Evolutionary conservation across 2,113 vertebrate genomes (phyloP).

Genomic region (Excalfactoria chinensis): DNA sequence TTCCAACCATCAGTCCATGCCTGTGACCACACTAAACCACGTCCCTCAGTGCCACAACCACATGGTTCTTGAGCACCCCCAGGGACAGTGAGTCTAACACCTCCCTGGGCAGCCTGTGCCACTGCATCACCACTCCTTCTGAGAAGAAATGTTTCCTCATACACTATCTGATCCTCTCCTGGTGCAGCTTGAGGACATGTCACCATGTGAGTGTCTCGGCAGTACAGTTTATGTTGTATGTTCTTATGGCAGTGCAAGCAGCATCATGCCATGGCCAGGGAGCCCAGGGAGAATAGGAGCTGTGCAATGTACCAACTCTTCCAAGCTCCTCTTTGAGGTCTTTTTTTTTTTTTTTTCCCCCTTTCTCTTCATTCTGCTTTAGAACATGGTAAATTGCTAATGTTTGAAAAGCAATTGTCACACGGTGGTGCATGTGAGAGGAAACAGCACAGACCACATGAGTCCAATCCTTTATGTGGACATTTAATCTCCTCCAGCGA

Average conservation of each 20-base stretch:
- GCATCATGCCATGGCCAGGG: background rate
- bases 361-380: background rate
- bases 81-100: too few species aligned
- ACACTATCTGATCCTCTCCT: too few species aligned
- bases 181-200: background rate
- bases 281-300: background rate
- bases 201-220: background rate
- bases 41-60: too few species aligned
- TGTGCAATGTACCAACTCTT: background rate
- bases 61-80: too few species aligned
- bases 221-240: background rate
- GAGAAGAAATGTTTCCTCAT: too few species aligned
- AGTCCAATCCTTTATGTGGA: slow-evolving; percentile 39
- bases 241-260: background rate
- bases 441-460: slow-evolving; percentile 40
- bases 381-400: slow-evolving; percentile 31
- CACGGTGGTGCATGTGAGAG: background rate
- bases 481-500: slow-evolving; percentile 47
- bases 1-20: too few species aligned
- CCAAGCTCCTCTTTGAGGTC: background rate
- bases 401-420: slow-evolving; percentile 56
- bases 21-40: too few species aligned
- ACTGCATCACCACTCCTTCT: too few species aligned
- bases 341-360: background rate
- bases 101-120: too few species aligned